Percentiles rank a stretch among this genome's conserved stretches.
These are phyloP conservation scores for Himantopus leucocephalus DNA, from an alignment of 2,113 vertebrate genomes.

Conservation along the genomic window DNA sequence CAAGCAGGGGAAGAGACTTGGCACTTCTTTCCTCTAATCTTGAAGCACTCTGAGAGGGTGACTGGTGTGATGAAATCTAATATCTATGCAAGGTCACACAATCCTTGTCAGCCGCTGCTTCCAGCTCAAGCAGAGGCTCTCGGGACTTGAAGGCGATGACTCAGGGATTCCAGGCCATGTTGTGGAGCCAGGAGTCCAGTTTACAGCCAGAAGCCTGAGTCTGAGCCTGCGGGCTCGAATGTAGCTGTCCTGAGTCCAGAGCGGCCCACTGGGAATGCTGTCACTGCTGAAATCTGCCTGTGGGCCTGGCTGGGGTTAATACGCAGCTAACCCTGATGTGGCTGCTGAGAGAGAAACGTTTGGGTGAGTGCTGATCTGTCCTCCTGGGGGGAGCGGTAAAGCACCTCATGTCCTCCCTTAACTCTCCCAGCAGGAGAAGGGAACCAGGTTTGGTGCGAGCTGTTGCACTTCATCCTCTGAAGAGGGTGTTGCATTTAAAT, in stretches of 20 bases:
- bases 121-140: background rate
- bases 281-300: background rate
- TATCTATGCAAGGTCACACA: constrained; percentile 49
- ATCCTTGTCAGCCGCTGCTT: constrained; percentile 32
- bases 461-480: background rate
- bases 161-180: constrained; percentile 15
- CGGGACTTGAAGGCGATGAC: constrained; percentile 10
- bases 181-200: background rate
- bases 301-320: background rate
- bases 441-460: background rate
- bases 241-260: background rate
- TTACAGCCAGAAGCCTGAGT: background rate
- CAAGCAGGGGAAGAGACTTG: background rate
- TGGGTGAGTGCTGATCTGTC: background rate
- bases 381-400: background rate
- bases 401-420: background rate
- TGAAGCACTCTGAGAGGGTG: background rate
- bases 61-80: constrained; percentile 23
- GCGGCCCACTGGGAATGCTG: background rate
- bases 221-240: background rate
- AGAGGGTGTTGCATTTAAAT: background rate
- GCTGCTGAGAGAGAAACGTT: background rate
- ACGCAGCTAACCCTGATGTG: background rate
- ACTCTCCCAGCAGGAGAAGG: background rate
- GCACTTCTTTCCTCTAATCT: constrained; percentile 13